Evolutionary conservation across 2,888 invertebrate species (phyloP).

Genomic region (Philaethria dido): DNA sequence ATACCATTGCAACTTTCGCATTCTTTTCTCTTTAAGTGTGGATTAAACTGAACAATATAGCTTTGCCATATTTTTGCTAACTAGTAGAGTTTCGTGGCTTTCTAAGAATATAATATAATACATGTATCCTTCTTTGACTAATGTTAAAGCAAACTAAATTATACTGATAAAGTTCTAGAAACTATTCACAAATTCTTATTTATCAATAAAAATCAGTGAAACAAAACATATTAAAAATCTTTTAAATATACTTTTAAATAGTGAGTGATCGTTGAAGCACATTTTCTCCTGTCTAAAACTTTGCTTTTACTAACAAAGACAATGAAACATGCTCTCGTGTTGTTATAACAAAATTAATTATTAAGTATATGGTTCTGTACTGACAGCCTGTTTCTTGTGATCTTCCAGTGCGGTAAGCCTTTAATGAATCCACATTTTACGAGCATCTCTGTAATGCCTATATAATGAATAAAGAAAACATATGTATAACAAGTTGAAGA

Average conservation of each 20-base stretch:
- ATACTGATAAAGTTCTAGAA: too few relatives aligned
- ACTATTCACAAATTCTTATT: too few relatives aligned
- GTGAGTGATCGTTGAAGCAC: not conserved
- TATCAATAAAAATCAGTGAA: not conserved
- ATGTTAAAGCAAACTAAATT: too few relatives aligned
- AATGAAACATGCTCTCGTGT: constrained; percentile 14
- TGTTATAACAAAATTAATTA: constrained; percentile 30
- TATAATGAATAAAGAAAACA: not conserved
- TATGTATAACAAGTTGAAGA: constrained; percentile 8
- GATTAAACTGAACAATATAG: not conserved
- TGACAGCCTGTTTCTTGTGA: constrained; percentile 16
- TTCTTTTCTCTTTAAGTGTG: not conserved
- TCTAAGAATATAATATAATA: too few relatives aligned
- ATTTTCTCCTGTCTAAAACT: constrained; percentile 8
- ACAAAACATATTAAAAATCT: not conserved
- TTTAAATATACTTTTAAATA: not conserved
- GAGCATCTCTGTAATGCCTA: constrained; percentile 1
- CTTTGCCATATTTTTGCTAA: not conserved
- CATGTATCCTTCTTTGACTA: too few relatives aligned
- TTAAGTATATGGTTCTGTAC: constrained; percentile 9
- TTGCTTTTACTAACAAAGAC: constrained; percentile 24
- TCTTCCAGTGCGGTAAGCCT: constrained; percentile 16
- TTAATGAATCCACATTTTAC: constrained; percentile 22
- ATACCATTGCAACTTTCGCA: not conserved
- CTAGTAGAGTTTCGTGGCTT: too few relatives aligned